Base-by-base conservation (phyloP, 2,113 vertebrate genomes). In the Oryzias javanicus region DNA sequence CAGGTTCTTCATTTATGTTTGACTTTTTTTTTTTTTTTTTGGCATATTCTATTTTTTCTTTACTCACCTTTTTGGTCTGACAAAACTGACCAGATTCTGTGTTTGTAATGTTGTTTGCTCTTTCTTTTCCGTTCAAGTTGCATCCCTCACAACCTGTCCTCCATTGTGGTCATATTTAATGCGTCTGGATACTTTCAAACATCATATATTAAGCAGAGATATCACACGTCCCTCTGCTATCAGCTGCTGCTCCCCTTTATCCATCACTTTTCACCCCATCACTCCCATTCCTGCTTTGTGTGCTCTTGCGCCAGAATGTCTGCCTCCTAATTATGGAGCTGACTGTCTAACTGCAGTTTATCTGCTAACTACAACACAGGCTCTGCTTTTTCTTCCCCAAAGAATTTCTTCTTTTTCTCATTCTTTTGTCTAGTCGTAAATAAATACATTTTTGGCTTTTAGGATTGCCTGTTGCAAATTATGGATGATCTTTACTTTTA, bases 241-340 rank as follows among this genome's bases (percentile, higher is more conserved):
- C 66, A 61, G 72, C 70, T 70, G 76, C 68, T 67, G 64, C 64
- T 87, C 68, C 48, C 74, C 74, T 83, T 72, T 76, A 79, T 80
- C 60, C 80, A 84, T 88, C 80, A 66, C 82, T 84, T 79, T 81
- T 84, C 79, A 82, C 81, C 70, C 74, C 77, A 84, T 80, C 73
- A 85, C 78, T 86, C 78, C 83, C 42, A 52, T 74, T 78, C 45
- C 52, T 64, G 60, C 81, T 59, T 64, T 55, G 53, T 55, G 60
- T 62, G 57, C 76, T 78, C 52, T 49, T 40, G 73, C 71, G 72
- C 82, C 86, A 83, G 55, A 58, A 74, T 81, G 79, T 87, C 85
- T 85, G 79, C 76, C 73, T 76, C 13, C 82, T 81, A 73, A 83
- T 79, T 82, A 75, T 73, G 64, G 67, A 73, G 67, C 64, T 60